Conservation (phyloP, 2,888 invertebrate species). For the Cataglyphis albicans region DNA sequence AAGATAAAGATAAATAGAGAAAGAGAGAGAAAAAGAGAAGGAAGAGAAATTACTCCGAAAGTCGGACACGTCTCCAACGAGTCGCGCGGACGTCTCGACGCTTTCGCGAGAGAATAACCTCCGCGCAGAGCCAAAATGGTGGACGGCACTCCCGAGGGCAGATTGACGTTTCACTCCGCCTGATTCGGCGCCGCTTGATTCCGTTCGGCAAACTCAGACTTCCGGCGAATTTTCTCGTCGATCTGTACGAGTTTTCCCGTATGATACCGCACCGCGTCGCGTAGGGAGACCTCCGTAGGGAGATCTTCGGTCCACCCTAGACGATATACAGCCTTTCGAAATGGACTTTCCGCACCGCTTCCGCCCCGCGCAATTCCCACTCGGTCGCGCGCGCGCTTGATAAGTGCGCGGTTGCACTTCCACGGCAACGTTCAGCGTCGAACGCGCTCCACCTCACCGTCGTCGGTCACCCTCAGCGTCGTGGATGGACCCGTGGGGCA, state of each 20-base stretch:
- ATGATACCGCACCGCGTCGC: not conserved
- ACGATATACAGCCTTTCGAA: slow-evolving; percentile 24
- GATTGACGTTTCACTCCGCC: slow-evolving; percentile 65
- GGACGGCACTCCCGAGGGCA: slow-evolving; percentile 81
- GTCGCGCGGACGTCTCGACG: slow-evolving; percentile 6
- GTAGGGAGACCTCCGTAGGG: not conserved
- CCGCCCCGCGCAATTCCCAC: slow-evolving; percentile 40
- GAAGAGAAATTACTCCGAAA: not conserved
- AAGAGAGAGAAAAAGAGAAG: not conserved
- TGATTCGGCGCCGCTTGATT: slow-evolving; percentile 23
- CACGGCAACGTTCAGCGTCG: slow-evolving; percentile 8
- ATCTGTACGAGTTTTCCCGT: not conserved
- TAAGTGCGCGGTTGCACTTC: not conserved
- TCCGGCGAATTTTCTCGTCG: not conserved
- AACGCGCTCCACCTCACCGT: not conserved
- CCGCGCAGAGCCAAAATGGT: slow-evolving; percentile 84
- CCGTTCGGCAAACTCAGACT: slow-evolving; percentile 7
- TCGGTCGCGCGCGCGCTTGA: not conserved
- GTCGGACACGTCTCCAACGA: not conserved
- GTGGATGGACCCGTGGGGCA: slow-evolving; percentile 39
- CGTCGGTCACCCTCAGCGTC: slow-evolving; percentile 30
- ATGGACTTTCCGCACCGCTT: slow-evolving; percentile 57
- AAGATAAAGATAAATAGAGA: not conserved
- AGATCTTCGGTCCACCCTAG: slow-evolving; percentile 12
- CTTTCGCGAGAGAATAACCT: slow-evolving; percentile 78